These are phyloP conservation scores for Podotricha telesiphe DNA, from an alignment of 2,888 invertebrate species.

Conservation along the genomic window DNA sequence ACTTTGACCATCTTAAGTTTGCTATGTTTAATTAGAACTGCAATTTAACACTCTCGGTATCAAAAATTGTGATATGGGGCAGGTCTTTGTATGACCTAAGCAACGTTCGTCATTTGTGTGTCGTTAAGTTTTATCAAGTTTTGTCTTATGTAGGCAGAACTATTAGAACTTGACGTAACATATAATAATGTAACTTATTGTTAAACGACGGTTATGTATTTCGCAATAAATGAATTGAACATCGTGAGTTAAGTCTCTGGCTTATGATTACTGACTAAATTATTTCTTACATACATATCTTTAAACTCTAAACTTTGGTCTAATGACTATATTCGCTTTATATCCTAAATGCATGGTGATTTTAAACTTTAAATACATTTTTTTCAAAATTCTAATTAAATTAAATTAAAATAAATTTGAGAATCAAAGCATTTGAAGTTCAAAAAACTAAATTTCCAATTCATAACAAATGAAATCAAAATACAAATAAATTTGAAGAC, in stretches of 20 bases:
- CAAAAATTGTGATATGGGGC: not conserved
- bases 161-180: not conserved
- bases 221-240: conserved; percentile 10
- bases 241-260: conserved; percentile 6
- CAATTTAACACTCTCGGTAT: too few species aligned
- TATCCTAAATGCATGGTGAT: too few species aligned
- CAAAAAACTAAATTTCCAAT: too few species aligned
- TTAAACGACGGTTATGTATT: conserved; percentile 12
- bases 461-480: too few species aligned
- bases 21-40: too few species aligned
- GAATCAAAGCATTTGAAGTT: too few species aligned
- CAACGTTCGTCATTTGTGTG: not conserved
- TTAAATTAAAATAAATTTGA: too few species aligned
- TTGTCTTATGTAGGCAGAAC: not conserved
- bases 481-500: too few species aligned
- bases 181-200: not conserved
- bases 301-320: too few species aligned
- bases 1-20: too few species aligned
- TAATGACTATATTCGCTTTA: not conserved
- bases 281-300: not conserved
- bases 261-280: conserved; percentile 7
- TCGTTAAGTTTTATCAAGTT: not conserved
- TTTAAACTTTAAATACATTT: not conserved
- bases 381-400: too few species aligned
- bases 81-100: not conserved